Evolutionary conservation across 2,888 invertebrate species (phyloP), one percentile per base, ranked within the genome.

Genomic region (Napeogenes sylphis): DNA sequence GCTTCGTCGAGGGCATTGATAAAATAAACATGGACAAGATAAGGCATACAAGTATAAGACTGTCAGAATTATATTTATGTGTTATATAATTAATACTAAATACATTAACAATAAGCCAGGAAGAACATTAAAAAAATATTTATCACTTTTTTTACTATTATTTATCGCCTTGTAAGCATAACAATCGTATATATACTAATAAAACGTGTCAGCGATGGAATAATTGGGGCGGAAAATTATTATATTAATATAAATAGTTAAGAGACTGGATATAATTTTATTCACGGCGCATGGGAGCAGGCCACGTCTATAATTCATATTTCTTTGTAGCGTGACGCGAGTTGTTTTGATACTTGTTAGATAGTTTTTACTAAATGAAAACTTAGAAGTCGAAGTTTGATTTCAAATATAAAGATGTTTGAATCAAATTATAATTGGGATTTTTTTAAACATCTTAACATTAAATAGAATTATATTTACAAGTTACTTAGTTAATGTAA

Each of bases 221-320:
- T 90, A 90, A 90, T 90, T 90, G 90, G 90, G 79, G 80, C 83
- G 76, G 80, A 82, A 84, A 89, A 87, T 88, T 88, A 90, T 90
- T 86, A 87, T 87, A 85, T 83, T 90, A 84, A 82, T 87, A 87
- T 87, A 89, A 89, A 89, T 90, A 90, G 90, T 89, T 88, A 87
- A 85, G 80, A 82, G 74, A 64, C 82, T 81, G 78, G 77, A 78
- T 79, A 83, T 87, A 82, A 86, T 88, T 87, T 87, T 85, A 86
- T 84, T 79, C 75, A 75, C 83, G 85, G 84, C 83, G 76, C 79
- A 77, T 76, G 80, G 76, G 79, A 81, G 79, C 87, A 84, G 82
- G 80, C 84, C 76, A 72, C 81, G 81, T 75, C 73, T 80, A 77
- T 90, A 84, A 88, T 75, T 90, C 90, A 90, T 90, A 89, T 80